Base-by-base conservation (phyloP, 2,888 invertebrate species). In the Drosophila birchii region DNA sequence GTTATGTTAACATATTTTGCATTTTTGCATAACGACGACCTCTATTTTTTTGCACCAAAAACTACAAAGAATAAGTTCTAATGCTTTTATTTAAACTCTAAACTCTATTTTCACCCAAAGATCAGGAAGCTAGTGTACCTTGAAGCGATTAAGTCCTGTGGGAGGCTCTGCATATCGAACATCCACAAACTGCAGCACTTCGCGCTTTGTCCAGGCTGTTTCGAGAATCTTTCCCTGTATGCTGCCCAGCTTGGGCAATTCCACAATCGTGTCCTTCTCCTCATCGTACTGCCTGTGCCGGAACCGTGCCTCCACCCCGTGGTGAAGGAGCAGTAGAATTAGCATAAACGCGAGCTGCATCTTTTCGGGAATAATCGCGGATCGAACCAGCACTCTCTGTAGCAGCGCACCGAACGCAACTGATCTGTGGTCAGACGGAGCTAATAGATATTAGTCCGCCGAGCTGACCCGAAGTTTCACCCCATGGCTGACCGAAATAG, bases 151-250 rank as follows among this genome's bases (percentile, higher is more conserved):
- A 23, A 83, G 69, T 23, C 92, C 92, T 4, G 90, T 90, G 0
- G 92, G 92, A 7, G 92, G 79, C 54, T 92, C 91, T 0, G 90
- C 92, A 72, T 92, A 92, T 77, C 90, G 80, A 1, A 92, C 80
- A 77, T 92, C 92, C n/a, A 92, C 79, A 79, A 92, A 92, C 51
- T 92, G 92, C 59, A 89, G 69, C 29, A 92, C 89, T 75, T 90
- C 84, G 0, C 91, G 83, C 9, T 86, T 68, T 5, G 89, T 86
- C 92, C 92, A 92, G 12, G 91, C 83, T 0, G 92, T 91, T 56
- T 91, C 83, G 6, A 90, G 43, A 20, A 82, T 73, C 61, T 88
- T 90, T 3, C 91, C 91, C 70, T 89, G 89, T 26, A 92, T 79
- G 1, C 73, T 49, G 45, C 92, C 92, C 73, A 92, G 56, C 20